Evolutionary conservation across 2,113 vertebrate species (phyloP).

Genomic region (Tetrao urogallus): DNA sequence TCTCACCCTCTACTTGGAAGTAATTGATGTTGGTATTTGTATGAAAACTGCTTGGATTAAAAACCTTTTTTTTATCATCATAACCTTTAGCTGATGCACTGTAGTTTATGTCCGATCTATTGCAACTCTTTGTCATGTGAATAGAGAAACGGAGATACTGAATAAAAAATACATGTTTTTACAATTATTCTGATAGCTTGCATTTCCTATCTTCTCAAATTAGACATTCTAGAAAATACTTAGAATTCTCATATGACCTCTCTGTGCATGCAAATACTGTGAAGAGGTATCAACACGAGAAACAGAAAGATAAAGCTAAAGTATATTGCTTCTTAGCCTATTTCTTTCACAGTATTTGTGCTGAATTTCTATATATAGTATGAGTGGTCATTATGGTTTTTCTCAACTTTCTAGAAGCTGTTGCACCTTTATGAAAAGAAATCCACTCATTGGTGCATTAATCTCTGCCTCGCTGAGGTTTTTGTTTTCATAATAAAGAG

Average conservation of each 20-base stretch:
- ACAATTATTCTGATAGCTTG: not conserved
- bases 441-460: not conserved
- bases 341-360: not conserved
- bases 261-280: not conserved
- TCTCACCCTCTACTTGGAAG: not conserved
- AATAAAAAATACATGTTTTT: not conserved
- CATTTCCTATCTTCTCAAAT: not conserved
- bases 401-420: not conserved
- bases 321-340: not conserved
- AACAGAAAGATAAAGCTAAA: not conserved
- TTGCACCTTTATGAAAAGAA: not conserved
- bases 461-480: not conserved
- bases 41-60: not conserved
- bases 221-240: not conserved
- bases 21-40: not conserved
- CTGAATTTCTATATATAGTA: not conserved
- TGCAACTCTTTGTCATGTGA: not conserved
- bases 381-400: not conserved
- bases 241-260: not conserved
- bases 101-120: not conserved
- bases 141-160: not conserved
- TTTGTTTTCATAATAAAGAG: not conserved
- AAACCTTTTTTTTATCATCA: not conserved
- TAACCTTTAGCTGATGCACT: not conserved
- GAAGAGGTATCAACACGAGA: not conserved